Evolutionary conservation across 2,888 invertebrate species (phyloP).

Genomic region (Hypena proboscidalis): DNA sequence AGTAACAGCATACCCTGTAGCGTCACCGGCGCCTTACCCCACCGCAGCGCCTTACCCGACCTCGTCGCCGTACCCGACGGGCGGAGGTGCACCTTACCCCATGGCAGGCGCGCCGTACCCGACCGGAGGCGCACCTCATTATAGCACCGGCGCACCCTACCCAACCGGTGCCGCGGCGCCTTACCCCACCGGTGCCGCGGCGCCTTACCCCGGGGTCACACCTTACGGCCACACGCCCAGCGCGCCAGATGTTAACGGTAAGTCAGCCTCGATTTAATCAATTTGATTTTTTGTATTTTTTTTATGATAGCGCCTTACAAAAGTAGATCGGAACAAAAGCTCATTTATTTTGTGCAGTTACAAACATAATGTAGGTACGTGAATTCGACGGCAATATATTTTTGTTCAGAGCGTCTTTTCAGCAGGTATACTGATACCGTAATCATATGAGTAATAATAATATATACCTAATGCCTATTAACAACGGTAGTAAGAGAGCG

Average conservation of each 20-base stretch:
- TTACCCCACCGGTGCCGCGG: conserved; percentile 15
- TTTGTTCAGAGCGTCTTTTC: too few relatives aligned
- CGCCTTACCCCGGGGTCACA: conserved; percentile 25
- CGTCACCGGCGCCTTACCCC: conserved; percentile 36
- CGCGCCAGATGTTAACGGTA: conserved; percentile 64
- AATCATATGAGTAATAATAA: too few relatives aligned
- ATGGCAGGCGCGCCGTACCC: conserved; percentile 33
- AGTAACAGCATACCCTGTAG: conserved; percentile 34
- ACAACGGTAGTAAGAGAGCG: too few relatives aligned
- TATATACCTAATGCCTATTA: too few relatives aligned
- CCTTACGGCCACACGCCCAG: conserved; percentile 49
- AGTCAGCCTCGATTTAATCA: conserved; percentile 17
- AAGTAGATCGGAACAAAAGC: too few relatives aligned
- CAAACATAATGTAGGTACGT: too few relatives aligned
- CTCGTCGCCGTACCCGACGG: conserved; percentile 26
- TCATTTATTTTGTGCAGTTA: too few relatives aligned
- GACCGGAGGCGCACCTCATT: conserved; percentile 33
- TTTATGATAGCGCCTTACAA: too few relatives aligned
- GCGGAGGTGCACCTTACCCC: conserved; percentile 24
- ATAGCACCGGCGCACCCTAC: conserved; percentile 42
- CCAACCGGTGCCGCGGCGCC: conserved; percentile 34
- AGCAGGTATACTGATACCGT: too few relatives aligned
- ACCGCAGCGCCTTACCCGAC: conserved; percentile 42
- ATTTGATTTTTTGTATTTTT: too few relatives aligned
- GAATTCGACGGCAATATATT: too few relatives aligned